phyloP scores from a whole-genome alignment of 2,888 invertebrate genomes.

The Sinelater perroti region DNA sequence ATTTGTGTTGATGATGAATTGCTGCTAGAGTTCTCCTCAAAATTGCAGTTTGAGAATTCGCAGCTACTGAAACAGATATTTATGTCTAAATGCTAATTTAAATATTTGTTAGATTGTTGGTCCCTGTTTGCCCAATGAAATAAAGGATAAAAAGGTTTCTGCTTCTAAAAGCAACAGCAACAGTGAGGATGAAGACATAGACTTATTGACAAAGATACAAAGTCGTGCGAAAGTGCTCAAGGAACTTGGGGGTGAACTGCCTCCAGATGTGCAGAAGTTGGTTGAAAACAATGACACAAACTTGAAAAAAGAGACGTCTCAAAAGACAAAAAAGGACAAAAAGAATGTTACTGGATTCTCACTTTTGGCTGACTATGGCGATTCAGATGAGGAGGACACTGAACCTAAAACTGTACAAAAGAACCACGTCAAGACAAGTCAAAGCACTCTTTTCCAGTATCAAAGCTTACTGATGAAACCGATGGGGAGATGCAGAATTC shows the following conservation, averaged over 20 bases:
- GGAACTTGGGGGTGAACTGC: slow-evolving; percentile 58
- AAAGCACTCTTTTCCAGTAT: slow-evolving; percentile 63
- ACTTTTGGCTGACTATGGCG: slow-evolving; percentile 66
- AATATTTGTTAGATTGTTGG: slow-evolving; percentile 1
- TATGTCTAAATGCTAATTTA: neutral
- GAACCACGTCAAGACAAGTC: slow-evolving; percentile 44
- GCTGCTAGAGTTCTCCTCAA: slow-evolving; percentile 57
- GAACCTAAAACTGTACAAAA: slow-evolving; percentile 15
- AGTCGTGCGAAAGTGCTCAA: slow-evolving; percentile 60
- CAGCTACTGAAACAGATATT: slow-evolving; percentile 52
- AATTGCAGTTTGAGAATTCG: slow-evolving; percentile 52
- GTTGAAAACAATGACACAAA: slow-evolving; percentile 36
- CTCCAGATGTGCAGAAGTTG: slow-evolving; percentile 53
- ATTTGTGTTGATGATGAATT: slow-evolving; percentile 54
- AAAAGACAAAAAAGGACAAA: slow-evolving; percentile 27
- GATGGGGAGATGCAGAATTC: slow-evolving; percentile 39
- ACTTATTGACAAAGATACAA: slow-evolving; percentile 58
- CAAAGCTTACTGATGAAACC: slow-evolving; percentile 57
- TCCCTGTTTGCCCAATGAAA: neutral
- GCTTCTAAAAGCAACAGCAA: slow-evolving; percentile 34
- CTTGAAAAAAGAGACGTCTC: neutral
- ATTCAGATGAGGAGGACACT: slow-evolving; percentile 60
- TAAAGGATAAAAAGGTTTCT: neutral
- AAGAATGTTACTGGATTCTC: slow-evolving; percentile 55
- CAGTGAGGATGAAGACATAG: slow-evolving; percentile 55